These are phyloP conservation scores for Chelmon rostratus DNA, from an alignment of 2,797 vertebrate genomes.

Conservation along the genomic window DNA sequence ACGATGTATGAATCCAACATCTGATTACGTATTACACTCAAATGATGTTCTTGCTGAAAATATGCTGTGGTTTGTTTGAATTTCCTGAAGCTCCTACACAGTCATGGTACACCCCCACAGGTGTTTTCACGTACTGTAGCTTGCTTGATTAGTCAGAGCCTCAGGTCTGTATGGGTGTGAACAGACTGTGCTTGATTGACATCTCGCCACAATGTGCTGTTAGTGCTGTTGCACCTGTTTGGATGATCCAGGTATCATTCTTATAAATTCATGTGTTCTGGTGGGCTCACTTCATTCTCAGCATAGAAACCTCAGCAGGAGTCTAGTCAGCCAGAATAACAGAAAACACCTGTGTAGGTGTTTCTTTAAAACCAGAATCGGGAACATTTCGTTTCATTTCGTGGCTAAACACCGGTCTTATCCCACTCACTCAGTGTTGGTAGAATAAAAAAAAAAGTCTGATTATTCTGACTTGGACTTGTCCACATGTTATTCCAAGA, in stretches of 20 bases:
- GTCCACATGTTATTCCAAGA: background rate
- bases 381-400: background rate
- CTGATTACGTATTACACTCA: background rate
- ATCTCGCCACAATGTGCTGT: background rate
- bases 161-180: background rate
- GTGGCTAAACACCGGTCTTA: background rate
- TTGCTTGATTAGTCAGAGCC: no score
- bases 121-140: no score
- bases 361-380: background rate
- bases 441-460: background rate
- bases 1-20: background rate
- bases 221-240: background rate
- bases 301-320: background rate
- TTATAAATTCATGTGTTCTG: background rate
- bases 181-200: background rate
- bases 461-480: background rate
- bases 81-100: background rate
- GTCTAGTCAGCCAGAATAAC: background rate
- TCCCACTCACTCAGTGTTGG: background rate
- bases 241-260: no score
- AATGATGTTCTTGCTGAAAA: background rate
- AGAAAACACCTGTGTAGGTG: background rate
- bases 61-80: background rate
- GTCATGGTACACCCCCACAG: no score
- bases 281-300: background rate